A percentile compares a stretch with the other conserved stretches of the same genome.
These are phyloP conservation scores for Drosophila tristis DNA, from an alignment of 1,140 invertebrate species.

Conservation along the genomic window DNA sequence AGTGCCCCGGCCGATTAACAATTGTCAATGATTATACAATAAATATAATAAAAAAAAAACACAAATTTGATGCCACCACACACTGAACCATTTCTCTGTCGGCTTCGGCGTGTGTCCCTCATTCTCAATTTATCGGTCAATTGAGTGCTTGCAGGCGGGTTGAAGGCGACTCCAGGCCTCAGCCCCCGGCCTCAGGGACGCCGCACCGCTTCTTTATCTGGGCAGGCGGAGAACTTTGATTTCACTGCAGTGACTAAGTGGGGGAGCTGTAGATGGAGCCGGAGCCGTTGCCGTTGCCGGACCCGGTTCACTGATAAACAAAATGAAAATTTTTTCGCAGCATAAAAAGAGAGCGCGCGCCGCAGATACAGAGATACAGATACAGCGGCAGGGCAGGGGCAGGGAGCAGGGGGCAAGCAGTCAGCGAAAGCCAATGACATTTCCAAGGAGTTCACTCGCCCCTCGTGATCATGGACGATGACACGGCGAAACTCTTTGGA, in stretches of 20 bases:
- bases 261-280: neutral
- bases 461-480: constrained; percentile 34
- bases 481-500: constrained; percentile 53
- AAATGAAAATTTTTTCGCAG: constrained; percentile 40
- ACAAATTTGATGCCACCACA: constrained; percentile 18
- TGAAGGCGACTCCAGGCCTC: constrained; percentile 39
- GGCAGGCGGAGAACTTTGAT: constrained; percentile 39
- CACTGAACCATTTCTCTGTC: constrained; percentile 40
- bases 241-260: constrained; percentile 46
- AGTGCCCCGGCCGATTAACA: constrained; percentile 49
- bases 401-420: neutral
- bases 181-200: constrained; percentile 40
- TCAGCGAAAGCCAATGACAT: constrained; percentile 73
- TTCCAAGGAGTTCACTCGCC: constrained; percentile 71
- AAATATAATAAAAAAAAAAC: constrained; percentile 20
- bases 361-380: constrained; percentile 13
- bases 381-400: neutral
- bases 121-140: constrained; percentile 64
- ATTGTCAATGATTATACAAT: constrained; percentile 50
- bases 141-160: constrained; percentile 33
- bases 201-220: constrained; percentile 41
- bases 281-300: constrained; percentile 6
- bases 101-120: constrained; percentile 27
- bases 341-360: constrained; percentile 27
- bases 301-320: constrained; percentile 36